Evolutionary conservation across 2,888 invertebrate species (phyloP), one percentile per base, ranked within the genome.

Genomic region (Oxystoma pomonae): DNA sequence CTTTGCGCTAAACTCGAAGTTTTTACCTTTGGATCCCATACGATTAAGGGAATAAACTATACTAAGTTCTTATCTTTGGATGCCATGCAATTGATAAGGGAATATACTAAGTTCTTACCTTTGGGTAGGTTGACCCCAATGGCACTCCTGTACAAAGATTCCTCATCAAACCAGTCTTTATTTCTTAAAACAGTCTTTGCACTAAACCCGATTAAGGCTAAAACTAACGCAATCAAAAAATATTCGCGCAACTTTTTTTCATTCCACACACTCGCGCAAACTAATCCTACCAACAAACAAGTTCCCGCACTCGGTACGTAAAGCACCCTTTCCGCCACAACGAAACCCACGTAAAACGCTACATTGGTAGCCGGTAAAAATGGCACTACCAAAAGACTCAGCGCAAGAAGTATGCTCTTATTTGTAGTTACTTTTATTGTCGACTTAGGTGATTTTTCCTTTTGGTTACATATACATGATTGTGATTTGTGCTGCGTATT

Each of bases 321-420:
- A 69, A 98, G 85, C 70, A 98, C 90, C 69, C 98, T 86, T 82
- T 98, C 98, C 65, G 98, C 98, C 62, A 98, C 92, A 71, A 98
- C 98, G 81, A 98, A 98, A 58, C 98, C 98, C 65, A 98, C 98
- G 81, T 98, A 97, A 84, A 97, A 96, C 81, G 98, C 90, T 73
- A 97, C 83, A 85, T 98, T 98, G 74, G 94, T 91, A 68, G 98
- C 97, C 68, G 97, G 98, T 76, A 98, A 85, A 83, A 97, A 98
- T 67, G 98, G 96, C 72, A 98, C 84, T 70, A 91, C 87, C 77
- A 96, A 86, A 76, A 98, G 88, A 59, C 90, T 87, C 69, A 90
- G 83, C 71, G 88, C 86, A 80, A 88, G 55, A 78, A 78, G 62
- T 3, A 72, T 20, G 2, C 61, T 60, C 20, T 62, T 57, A 12